phyloP scores from a whole-genome alignment of 2,888 invertebrate species.

The Drosophila sordidula region DNA sequence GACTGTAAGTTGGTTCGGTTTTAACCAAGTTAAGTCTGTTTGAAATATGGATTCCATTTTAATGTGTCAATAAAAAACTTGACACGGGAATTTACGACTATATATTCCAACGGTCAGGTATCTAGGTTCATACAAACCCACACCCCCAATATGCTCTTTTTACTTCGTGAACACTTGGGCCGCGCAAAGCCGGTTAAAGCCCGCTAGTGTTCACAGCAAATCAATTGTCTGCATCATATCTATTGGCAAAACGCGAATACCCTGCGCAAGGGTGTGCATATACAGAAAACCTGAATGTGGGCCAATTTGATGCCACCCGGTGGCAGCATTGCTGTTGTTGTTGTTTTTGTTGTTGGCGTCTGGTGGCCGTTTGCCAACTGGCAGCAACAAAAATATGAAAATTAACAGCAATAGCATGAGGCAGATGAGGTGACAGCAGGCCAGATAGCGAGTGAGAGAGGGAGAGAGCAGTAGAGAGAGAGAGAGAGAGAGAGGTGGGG shows the following conservation, averaged over 20 bases:
- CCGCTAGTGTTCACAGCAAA: too few relatives aligned
- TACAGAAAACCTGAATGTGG: conserved; percentile 44
- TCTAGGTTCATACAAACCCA: too few relatives aligned
- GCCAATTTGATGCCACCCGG: conserved; percentile 64
- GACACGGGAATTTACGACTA: too few relatives aligned
- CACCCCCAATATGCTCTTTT: too few relatives aligned
- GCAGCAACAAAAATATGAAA: conserved; percentile 46
- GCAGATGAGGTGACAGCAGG: conserved; percentile 23
- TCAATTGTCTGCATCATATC: background rate
- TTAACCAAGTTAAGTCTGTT: too few relatives aligned
- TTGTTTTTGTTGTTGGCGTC: conserved; percentile 37
- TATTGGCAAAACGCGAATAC: conserved; percentile 1
- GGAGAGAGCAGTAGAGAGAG: background rate
- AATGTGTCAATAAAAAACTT: too few relatives aligned
- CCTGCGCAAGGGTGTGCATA: background rate
- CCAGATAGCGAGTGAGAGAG: background rate
- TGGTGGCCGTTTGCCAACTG: conserved; percentile 68
- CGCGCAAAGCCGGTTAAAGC: too few relatives aligned
- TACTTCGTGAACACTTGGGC: too few relatives aligned
- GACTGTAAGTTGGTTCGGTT: too few relatives aligned
- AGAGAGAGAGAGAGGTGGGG: background rate
- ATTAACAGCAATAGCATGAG: conserved; percentile 26
- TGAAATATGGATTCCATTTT: too few relatives aligned
- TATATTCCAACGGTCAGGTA: too few relatives aligned
- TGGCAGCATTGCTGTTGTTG: conserved; percentile 34